Conservation (phyloP, 1,140 invertebrate genomes). For the Thalassaphorura encarpata region DNA sequence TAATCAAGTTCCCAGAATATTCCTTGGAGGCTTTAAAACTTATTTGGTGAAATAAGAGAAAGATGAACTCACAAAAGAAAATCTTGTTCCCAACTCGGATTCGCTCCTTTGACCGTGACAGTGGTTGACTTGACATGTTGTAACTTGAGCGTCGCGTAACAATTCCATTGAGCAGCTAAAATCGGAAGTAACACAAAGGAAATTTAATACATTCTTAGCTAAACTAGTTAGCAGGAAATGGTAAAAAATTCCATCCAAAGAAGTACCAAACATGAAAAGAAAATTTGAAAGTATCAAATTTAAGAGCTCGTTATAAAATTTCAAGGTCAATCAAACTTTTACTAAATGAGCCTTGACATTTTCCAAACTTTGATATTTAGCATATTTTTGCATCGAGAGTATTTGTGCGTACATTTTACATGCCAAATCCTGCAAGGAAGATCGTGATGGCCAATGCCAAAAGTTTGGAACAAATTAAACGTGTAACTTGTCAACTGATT, state of each 20-base stretch:
- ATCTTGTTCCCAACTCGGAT: slow-evolving; percentile 96
- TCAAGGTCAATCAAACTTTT: no score
- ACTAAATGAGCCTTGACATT: slow-evolving; percentile 32
- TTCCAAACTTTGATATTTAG: no score
- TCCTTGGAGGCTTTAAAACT: no score
- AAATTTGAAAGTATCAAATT: no score
- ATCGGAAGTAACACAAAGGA: neutral
- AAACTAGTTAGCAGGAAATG: neutral
- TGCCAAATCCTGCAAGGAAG: no score
- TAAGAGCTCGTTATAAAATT: neutral
- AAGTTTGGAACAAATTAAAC: no score
- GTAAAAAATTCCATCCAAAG: neutral
- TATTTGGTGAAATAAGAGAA: no score
- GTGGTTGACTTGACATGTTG: slow-evolving; percentile 98
- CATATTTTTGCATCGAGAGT: no score
- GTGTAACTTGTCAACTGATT: no score
- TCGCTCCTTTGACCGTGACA: slow-evolving; percentile 86
- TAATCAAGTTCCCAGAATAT: no score
- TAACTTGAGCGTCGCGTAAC: slow-evolving; percentile 90
- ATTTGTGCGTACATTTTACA: no score
- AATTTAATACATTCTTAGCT: neutral
- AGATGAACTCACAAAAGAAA: slow-evolving; percentile 86
- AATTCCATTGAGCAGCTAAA: slow-evolving; percentile 67
- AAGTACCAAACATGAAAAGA: neutral
- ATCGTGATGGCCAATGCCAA: no score